Base-by-base conservation (phyloP, 2,113 vertebrate genomes). In the Empidonax alnorum region DNA sequence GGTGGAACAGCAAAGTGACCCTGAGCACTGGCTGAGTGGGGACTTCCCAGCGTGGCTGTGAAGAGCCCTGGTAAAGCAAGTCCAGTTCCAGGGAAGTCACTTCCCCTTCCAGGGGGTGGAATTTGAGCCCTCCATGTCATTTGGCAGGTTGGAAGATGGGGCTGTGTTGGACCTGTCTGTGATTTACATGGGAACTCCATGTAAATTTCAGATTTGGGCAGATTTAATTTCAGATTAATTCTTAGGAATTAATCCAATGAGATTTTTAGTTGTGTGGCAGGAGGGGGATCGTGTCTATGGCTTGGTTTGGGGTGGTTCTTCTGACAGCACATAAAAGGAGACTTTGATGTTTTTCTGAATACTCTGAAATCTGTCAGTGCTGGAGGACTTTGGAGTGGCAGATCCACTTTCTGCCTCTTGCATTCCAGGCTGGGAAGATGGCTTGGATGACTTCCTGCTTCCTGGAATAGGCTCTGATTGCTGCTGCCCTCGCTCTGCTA, bases 401-500 rank as follows among this genome's bases (percentile, higher is more conserved):
- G 31, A 5, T 91, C 18, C 61, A 30, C 68, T 75, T 94, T 37
- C 8, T 58, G 80, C 19, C 81, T 72, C 42, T 67, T 33, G 28
- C 73, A 46, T 91, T 91, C 74, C 89, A 87, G 91, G 87, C 87
- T 89, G 23, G 92, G 84, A 81, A 80, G 84, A 84, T 92, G 83
- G 55, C 5, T 78, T 95, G 71, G 66, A 91, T 96, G 74, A 72
- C n/a, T 94, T 95, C 93, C 91, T 91, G 93, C 22, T 42, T 89
- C 84, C 81, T 19, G 9, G 91, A 96, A 95, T 81, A 91, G 76
- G 20, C 63, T 82, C 74, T n/a, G 59, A 33, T 53, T 89, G 63
- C 87, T 59, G 41, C 59, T 69, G 69, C 27, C 80, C 53, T 89
- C 86, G 84, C 8, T 18, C 68, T 88, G 55, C 84, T 95, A 76